Conservation (phyloP, 2,797 vertebrate species). For the Oreochromis grahami region DNA sequence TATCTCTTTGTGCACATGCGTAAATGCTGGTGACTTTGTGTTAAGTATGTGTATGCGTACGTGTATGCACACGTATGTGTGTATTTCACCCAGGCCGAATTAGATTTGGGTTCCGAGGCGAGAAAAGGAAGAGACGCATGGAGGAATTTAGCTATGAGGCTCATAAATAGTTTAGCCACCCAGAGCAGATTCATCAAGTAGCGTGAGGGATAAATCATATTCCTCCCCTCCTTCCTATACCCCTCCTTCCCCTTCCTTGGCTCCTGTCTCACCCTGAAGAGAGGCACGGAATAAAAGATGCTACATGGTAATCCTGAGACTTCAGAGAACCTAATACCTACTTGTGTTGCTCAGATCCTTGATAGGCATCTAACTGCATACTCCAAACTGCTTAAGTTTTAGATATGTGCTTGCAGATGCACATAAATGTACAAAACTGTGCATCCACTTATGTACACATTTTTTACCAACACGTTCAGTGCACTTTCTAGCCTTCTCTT, state of each 20-base stretch:
- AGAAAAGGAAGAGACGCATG: slow-evolving; percentile 69
- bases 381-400: neutral
- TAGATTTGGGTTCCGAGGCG: slow-evolving; percentile 71
- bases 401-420: neutral
- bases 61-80: slow-evolving; percentile 42
- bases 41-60: slow-evolving; percentile 31
- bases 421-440: neutral
- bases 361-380: neutral
- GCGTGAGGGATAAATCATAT: slow-evolving; percentile 71
- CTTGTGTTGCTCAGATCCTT: slow-evolving; percentile 13
- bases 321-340: slow-evolving; percentile 29
- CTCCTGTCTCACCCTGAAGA: slow-evolving; percentile 39
- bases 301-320: slow-evolving; percentile 45
- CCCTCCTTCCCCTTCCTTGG: slow-evolving; percentile 21
- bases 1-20: neutral
- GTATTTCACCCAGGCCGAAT: slow-evolving; percentile 55
- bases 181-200: slow-evolving; percentile 77
- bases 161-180: slow-evolving; percentile 79
- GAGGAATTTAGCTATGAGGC: slow-evolving; percentile 71
- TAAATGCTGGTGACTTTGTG: slow-evolving; percentile 41
- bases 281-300: slow-evolving; percentile 28
- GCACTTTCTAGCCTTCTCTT: neutral
- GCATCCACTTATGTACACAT: neutral
- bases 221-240: slow-evolving; percentile 28
- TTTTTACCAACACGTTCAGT: neutral